Evolutionary conservation across 2,888 invertebrate species (phyloP), one percentile per base, ranked within the genome.

Genomic region (Lepeophtheirus nordmannii): DNA sequence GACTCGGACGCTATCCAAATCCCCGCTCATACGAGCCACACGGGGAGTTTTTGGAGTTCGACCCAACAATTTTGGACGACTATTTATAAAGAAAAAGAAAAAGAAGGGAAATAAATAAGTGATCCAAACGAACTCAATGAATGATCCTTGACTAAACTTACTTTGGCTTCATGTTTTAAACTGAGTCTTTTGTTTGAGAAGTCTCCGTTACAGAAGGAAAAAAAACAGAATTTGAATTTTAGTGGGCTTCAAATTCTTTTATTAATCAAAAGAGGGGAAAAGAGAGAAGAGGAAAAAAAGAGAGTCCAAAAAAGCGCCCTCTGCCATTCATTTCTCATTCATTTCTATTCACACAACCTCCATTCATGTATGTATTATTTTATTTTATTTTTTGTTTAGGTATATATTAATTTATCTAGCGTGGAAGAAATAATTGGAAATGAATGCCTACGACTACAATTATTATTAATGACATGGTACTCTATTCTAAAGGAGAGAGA

Each of bases 1-100:
- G 0, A 94, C 94, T 78, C 90, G 84, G 0, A 91, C 87, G 0
- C 89, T 85, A 75, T 90, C 72, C 66, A 70, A 69, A 37, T 37
- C 22, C 12, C 10, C 40, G 14, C 20, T 22, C 60, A 22, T n/a
- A 17, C n/a, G 17, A 46, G 53, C n/a, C 14, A 46, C n/a, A 17
- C 53, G 53, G 53, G 53, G 53, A 14, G 53, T 46, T 8, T 46
- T 46, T 2, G 53, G 53, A 14, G 53, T 46, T 5, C 53, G 53
- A 17, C 53, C 53, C 14, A 46, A 2, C 17, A 46, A 17, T 17
- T 46, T 46, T 14, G 53, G 53, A 14, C 53, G 53, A 46, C 53
- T 46, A 17, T n/a, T n/a, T n/a, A n/a, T n/a, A n/a, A n/a, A n/a
- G n/a, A n/a, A n/a, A n/a, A n/a, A n/a, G n/a, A n/a, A n/a, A n/a